Base-by-base conservation (phyloP, 2,797 vertebrate genomes). In the Enteromius trimaculatus region DNA sequence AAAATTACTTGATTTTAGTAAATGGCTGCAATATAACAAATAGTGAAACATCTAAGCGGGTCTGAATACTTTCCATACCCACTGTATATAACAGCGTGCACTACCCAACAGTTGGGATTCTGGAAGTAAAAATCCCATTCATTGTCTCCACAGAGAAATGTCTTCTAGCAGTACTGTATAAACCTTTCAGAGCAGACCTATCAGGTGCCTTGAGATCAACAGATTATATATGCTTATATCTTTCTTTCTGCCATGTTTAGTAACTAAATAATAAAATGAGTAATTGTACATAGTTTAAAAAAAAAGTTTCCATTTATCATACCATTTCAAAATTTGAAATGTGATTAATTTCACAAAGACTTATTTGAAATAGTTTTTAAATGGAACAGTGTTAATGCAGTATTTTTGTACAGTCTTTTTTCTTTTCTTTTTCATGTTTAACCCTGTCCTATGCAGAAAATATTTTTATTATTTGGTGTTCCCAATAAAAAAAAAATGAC, bases 101-200 rank as follows among this genome's bases (percentile, higher is more conserved):
- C 53, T 72, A 64, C 80, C 10, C 29, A 75, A 78, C 70, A 83
- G 17, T n/a, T n/a, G n/a, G n/a, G n/a, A n/a, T n/a, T n/a, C n/a
- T n/a, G n/a, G n/a, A n/a, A n/a, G n/a, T n/a, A n/a, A n/a, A n/a
- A n/a, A n/a, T n/a, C n/a, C n/a, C n/a, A n/a, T n/a, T n/a, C n/a
- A n/a, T n/a, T n/a, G n/a, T n/a, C n/a, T n/a, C n/a, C n/a, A n/a
- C n/a, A n/a, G n/a, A n/a, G n/a, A n/a, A n/a, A n/a, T n/a, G n/a
- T n/a, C n/a, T n/a, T n/a, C n/a, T n/a, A n/a, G n/a, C n/a, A n/a
- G n/a, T n/a, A n/a, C n/a, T n/a, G n/a, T n/a, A n/a, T n/a, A n/a
- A n/a, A n/a, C n/a, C n/a, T n/a, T n/a, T n/a, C n/a, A 44, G 14
- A 7, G 16, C 16, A 74, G 49, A n/a, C n/a, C n/a, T n/a, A n/a